A percentile compares a stretch with the other conserved stretches of the same genome.
Conservation (phyloP, 2,797 vertebrate species). For the Melanotaenia trifasciata region DNA sequence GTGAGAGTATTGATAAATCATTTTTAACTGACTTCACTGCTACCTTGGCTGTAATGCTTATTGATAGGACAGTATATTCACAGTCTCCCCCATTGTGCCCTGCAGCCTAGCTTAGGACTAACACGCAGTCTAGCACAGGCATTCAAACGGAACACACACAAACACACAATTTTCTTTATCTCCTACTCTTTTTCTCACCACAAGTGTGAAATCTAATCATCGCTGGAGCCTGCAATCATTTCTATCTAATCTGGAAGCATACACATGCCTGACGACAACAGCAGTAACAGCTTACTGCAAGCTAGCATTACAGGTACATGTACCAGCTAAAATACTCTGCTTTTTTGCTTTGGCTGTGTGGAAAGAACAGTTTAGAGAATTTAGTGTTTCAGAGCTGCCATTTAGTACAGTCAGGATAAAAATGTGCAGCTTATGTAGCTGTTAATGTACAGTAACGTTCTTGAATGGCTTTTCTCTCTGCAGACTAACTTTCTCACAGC, state of each 20-base stretch:
- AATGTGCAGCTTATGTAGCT: slow-evolving; percentile 18
- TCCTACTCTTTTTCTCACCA: slow-evolving; percentile 56
- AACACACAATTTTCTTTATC: slow-evolving; percentile 33
- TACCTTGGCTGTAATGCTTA: slow-evolving; percentile 75
- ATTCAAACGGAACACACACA: slow-evolving; percentile 44
- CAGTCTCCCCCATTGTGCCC: slow-evolving; percentile 69
- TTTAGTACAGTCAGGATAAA: slow-evolving; percentile 26
- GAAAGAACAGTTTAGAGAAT: slow-evolving; percentile 14
- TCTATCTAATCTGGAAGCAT: slow-evolving; percentile 70
- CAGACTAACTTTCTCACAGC: slow-evolving; percentile 21
- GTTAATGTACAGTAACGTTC: slow-evolving; percentile 23
- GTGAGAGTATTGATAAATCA: slow-evolving; percentile 77
- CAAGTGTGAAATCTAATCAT: slow-evolving; percentile 77
- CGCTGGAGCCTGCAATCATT: slow-evolving; percentile 66
- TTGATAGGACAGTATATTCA: slow-evolving; percentile 76
- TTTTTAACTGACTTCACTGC: slow-evolving; percentile 77
- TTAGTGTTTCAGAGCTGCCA: slow-evolving; percentile 13
- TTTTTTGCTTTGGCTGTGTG: slow-evolving; percentile 39
- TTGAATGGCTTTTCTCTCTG: slow-evolving; percentile 25
- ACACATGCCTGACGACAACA: slow-evolving; percentile 53
- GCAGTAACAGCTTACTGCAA: slow-evolving; percentile 40
- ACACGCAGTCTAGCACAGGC: slow-evolving; percentile 45
- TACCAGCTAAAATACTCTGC: slow-evolving; percentile 27
- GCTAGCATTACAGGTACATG: slow-evolving; percentile 34
- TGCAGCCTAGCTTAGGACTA: slow-evolving; percentile 31